phyloP scores from a whole-genome alignment of 2,797 vertebrate genomes.

The Rhincodon typus region DNA sequence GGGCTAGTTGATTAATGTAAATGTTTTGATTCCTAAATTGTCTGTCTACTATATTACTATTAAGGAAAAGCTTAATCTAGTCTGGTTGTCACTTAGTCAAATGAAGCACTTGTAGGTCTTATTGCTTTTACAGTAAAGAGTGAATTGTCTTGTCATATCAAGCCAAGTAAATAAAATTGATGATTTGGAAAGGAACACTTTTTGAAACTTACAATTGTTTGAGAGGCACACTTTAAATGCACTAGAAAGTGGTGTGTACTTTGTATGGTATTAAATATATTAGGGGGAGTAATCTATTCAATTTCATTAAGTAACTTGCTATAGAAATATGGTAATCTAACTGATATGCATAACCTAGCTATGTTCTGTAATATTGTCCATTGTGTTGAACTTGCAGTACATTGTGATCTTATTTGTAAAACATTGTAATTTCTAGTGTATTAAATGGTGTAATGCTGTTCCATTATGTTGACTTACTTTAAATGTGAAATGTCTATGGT shows the following conservation, averaged over 20 bases:
- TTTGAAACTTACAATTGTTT: not conserved
- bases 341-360: not conserved
- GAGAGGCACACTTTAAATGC: not conserved
- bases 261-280: not conserved
- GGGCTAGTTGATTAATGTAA: not conserved
- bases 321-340: not conserved
- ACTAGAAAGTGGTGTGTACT: not conserved
- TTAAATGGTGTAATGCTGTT: not conserved
- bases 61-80: not conserved
- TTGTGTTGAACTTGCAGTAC: not conserved
- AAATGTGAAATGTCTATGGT: not conserved
- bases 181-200: not conserved
- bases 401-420: not conserved
- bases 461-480: not conserved
- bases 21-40: not conserved
- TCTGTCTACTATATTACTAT: not conserved
- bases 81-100: not conserved
- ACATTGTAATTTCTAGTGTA: not conserved
- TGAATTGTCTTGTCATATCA: not conserved
- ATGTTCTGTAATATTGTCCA: not conserved
- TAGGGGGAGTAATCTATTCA: too few relatives aligned
- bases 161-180: not conserved
- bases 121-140: not conserved
- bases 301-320: not conserved
- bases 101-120: not conserved